These are phyloP conservation scores for Phoenoteleia sp. DNA, from an alignment of 2,888 invertebrate species.

Conservation along the genomic window DNA sequence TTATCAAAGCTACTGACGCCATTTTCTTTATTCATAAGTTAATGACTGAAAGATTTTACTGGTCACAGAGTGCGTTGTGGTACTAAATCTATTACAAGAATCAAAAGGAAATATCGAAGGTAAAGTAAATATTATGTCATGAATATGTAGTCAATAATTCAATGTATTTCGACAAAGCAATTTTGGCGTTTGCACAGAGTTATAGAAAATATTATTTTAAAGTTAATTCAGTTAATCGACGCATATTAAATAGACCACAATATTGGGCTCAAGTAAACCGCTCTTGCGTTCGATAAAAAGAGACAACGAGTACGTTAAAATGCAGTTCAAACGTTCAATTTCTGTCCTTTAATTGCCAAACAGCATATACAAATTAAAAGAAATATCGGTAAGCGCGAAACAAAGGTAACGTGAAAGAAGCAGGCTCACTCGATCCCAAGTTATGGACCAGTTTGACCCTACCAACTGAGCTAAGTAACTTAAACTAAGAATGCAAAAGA, in stretches of 20 bases:
- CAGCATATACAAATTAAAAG: slow-evolving; percentile 16
- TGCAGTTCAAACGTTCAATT: background rate
- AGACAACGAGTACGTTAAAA: background rate
- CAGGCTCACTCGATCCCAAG: slow-evolving; percentile 33
- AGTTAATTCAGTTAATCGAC: slow-evolving; percentile 23
- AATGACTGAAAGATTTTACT: background rate
- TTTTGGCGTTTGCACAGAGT: background rate
- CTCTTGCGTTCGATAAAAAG: background rate
- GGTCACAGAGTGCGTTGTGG: slow-evolving; percentile 20
- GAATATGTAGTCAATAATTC: slow-evolving; percentile 33
- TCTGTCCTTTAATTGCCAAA: background rate
- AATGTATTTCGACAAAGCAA: slow-evolving; percentile 23
- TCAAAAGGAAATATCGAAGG: slow-evolving; percentile 32
- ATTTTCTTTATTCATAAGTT: background rate
- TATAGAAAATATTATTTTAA: slow-evolving; percentile 14
- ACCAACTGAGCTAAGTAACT: slow-evolving; percentile 17
- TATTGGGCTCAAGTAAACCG: slow-evolving; percentile 41
- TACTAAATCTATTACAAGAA: slow-evolving; percentile 21
- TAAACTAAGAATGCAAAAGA: slow-evolving; percentile 27
- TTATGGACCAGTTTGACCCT: slow-evolving; percentile 8
- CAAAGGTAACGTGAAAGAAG: background rate
- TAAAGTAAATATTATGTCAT: slow-evolving; percentile 21
- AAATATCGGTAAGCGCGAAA: background rate
- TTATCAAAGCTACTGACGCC: slow-evolving; percentile 24
- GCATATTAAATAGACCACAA: slow-evolving; percentile 30